Evolutionary conservation across 2,888 invertebrate species (phyloP), one percentile per base, ranked within the genome.

Genomic region (Cephus pulcher): DNA sequence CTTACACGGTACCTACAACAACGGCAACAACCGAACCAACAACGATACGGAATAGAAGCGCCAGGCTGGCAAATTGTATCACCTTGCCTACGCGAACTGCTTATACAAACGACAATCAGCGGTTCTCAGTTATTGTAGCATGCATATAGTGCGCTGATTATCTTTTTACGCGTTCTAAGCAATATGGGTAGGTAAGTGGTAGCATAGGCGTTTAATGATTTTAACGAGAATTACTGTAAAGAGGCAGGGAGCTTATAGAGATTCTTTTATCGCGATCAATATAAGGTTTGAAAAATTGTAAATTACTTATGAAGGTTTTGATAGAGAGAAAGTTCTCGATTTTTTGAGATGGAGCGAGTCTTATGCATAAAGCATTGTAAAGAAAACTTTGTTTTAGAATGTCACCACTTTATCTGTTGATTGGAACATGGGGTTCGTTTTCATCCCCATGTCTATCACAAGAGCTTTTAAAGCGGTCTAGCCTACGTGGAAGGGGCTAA

Each of bases 31-130:
- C 79, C 80, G 70, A 69, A 40, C 76, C 75, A 34, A 76, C 68
- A 80, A 78, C 79, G 76, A 80, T 78, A 76, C 73, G 77, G 73
- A 70, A 74, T 75, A 78, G 71, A 79, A 81, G 81, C 79, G 79
- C 74, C 77, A 70, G 75, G 74, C 77, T 79, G 83, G 80, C 82
- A 80, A 82, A 80, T 80, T 83, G 78, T 79, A 77, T 75, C 75
- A 80, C 75, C 79, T 82, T 79, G 56, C 56, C 56, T 56, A 56
- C 56, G 35, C 74, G 35, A 34, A 34, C 35, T 33, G 15, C 15
- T 33, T 71, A 15, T 71, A 34, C 71, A 71, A 56, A 56, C 23
- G 23, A 56, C 56, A 56, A 56, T 56, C 56, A 23, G 56, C 56
- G 56, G 56, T 56, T 23, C 56, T 56, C 56, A 56, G 23, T 56